Base-by-base conservation (phyloP, 2,888 invertebrate species). In the Xestobium rufovillosum region DNA sequence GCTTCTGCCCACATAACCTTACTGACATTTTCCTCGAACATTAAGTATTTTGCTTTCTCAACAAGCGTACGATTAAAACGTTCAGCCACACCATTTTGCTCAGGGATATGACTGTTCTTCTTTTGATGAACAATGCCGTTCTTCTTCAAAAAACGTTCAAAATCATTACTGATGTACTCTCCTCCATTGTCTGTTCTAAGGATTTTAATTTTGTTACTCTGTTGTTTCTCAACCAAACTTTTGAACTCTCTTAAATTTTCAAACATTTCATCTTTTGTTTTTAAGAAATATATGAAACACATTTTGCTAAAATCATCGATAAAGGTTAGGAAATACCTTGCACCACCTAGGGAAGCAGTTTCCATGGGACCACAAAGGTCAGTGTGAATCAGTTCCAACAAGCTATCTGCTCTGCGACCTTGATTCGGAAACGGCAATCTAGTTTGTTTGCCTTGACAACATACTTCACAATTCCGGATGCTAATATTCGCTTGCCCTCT, bases 291-390 rank as follows among this genome's bases (percentile, higher is more conserved):
- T n/a, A n/a, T 45, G 40, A 48, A 50, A 13, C 39, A 42, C 47
- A 47, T 52, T 29, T 49, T 40, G 10, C 46, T 53, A 19, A 6
- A 19, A 42, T 62, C 57, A 47, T 61, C 59, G 1, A 57, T 42
- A 37, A 61, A 59, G 0, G 52, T 45, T 1, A 59, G 36, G 43
- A 56, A 53, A 42, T 54, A 58, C 28, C 36, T 46, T n/a, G 46
- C 26, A 11, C 49, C 42, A 17, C 45, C 39, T 38, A 39, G 12
- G 26, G 49, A 42, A 4, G 12, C 15, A 3, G 27, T 42, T 38
- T 45, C 47, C 49, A 51, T 47, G 6, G 51, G 49, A 10, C 50
- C 50, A 38, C 49, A 51, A 3, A 50, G 12, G 36, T 51, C 51
- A 4, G 43, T 35, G 36, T 49, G 50, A n/a, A 52, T 34, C 9